Conservation (phyloP, 1,140 invertebrate species). For the Drosophila sp. region DNA sequence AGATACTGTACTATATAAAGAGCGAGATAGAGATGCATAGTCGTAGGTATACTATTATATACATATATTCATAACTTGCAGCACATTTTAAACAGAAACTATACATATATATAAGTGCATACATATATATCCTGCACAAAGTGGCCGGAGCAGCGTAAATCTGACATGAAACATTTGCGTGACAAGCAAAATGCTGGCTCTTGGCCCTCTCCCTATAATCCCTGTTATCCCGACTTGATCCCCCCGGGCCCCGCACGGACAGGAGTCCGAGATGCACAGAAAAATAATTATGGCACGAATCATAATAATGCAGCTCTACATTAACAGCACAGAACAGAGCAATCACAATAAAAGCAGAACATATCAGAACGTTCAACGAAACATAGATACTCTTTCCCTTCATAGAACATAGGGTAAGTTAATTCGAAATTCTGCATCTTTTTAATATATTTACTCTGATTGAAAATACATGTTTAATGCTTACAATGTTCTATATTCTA, state of each 20-base stretch:
- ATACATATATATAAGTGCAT: conserved; percentile 12
- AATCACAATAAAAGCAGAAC: conserved; percentile 8
- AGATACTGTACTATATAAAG: conserved; percentile 14
- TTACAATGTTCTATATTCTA: no score
- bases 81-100: conserved; percentile 19
- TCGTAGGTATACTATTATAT: no score
- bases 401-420: not conserved
- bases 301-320: conserved; percentile 42
- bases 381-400: not conserved
- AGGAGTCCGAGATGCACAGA: conserved; percentile 10
- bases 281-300: conserved; percentile 71
- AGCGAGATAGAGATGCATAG: conserved; percentile 28
- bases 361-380: not conserved
- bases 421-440: not conserved
- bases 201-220: not conserved
- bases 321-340: conserved; percentile 4
- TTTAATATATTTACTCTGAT: no score
- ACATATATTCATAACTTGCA: conserved; percentile 12
- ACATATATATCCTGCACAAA: conserved; percentile 53
- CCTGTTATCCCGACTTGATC: not conserved
- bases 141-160: conserved; percentile 64
- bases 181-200: conserved; percentile 66
- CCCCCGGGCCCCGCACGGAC: not conserved
- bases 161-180: conserved; percentile 77
- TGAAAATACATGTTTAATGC: no score